Conservation (phyloP, 2,888 invertebrate species). For the Petrolisthes cinctipes region DNA sequence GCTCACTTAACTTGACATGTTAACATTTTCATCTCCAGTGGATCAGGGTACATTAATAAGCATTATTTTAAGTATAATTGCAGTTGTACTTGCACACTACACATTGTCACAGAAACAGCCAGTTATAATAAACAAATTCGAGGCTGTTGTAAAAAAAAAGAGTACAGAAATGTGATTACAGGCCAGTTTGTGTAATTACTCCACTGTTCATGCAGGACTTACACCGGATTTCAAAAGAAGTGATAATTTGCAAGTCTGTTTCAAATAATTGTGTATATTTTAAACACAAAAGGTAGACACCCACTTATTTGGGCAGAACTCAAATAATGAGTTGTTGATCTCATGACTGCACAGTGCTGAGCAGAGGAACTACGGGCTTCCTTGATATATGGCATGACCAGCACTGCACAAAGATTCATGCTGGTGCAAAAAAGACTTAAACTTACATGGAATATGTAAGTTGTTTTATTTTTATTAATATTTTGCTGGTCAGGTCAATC, state of each 20-base stretch:
- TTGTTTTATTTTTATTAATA: conserved; percentile 19
- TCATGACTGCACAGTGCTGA: conserved; percentile 51
- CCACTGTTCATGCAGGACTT: conserved; percentile 42
- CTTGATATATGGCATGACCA: conserved; percentile 52
- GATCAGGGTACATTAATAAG: conserved; percentile 61
- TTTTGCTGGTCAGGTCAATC: conserved; percentile 44
- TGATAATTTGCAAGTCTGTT: conserved; percentile 24
- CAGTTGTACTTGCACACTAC: conserved; percentile 50
- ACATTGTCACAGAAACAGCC: conserved; percentile 49
- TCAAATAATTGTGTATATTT: conserved; percentile 30
- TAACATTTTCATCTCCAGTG: conserved; percentile 54
- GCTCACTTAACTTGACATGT: conserved; percentile 24
- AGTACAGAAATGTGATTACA: conserved; percentile 58
- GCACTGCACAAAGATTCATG: conserved; percentile 35
- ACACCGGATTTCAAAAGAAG: conserved; percentile 24
- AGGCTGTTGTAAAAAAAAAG: conserved; percentile 44
- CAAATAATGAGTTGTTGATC: conserved; percentile 35
- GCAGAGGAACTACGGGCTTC: conserved; percentile 53
- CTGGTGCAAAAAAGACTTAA: conserved; percentile 38
- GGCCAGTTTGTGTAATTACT: conserved; percentile 57
- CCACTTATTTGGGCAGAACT: conserved; percentile 30
- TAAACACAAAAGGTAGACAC: conserved; percentile 13
- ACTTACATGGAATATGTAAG: conserved; percentile 31
- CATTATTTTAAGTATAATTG: conserved; percentile 54
- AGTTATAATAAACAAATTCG: conserved; percentile 45